Conservation (phyloP, 2,113 vertebrate species). For the Alouatta palliata region DNA sequence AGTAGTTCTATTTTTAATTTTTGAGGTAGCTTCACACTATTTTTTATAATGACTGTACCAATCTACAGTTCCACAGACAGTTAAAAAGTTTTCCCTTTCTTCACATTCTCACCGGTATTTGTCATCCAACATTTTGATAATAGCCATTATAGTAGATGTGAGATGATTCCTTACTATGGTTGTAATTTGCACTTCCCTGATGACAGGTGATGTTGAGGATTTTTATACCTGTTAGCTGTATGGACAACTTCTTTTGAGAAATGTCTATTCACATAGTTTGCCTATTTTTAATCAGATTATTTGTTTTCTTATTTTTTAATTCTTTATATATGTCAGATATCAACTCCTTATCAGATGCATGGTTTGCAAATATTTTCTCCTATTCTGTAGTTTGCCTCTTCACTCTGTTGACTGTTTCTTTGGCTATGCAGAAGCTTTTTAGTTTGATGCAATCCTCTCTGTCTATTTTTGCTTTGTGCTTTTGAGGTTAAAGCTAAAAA, state of each 20-base stretch:
- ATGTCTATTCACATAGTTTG: not conserved
- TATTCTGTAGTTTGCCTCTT: not conserved
- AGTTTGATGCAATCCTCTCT: not conserved
- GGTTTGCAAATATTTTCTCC: not conserved
- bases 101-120: not conserved
- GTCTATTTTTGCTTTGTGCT: not conserved
- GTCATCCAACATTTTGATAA: not conserved
- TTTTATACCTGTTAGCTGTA: not conserved
- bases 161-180: not conserved
- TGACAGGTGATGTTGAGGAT: no score
- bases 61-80: not conserved
- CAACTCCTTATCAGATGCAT: not conserved
- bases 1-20: not conserved
- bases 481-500: not conserved
- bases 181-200: not conserved
- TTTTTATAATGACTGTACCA: not conserved
- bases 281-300: not conserved
- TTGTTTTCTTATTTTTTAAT: not conserved
- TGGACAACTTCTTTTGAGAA: not conserved
- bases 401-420: not conserved
- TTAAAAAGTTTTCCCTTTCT: not conserved
- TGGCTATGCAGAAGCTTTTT: not conserved
- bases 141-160: not conserved
- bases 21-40: not conserved
- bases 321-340: not conserved